Conservation (phyloP, 2,888 invertebrate genomes). For the Neelides folsomi region DNA sequence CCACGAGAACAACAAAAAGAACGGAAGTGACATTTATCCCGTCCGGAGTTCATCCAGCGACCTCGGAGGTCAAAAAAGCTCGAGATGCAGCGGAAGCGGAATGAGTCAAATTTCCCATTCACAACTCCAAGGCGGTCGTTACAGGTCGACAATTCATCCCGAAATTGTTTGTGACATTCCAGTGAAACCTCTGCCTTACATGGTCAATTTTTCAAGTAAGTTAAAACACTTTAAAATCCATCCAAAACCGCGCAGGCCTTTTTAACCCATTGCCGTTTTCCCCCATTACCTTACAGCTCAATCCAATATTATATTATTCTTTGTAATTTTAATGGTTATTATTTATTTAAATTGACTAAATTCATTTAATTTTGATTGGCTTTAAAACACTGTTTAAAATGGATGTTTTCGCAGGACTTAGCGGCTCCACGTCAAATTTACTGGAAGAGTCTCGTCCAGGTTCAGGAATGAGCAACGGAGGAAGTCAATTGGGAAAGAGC, state of each 20-base stretch:
- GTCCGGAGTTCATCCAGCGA: not conserved
- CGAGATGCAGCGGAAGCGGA: slow-evolving; percentile 9
- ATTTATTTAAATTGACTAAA: too few relatives aligned
- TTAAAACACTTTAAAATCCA: too few relatives aligned
- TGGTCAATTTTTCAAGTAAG: slow-evolving; percentile 32
- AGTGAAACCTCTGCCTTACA: slow-evolving; percentile 25
- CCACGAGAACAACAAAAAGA: not conserved
- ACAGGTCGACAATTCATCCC: slow-evolving; percentile 41
- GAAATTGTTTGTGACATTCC: slow-evolving; percentile 49
- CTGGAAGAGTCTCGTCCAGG: slow-evolving; percentile 27
- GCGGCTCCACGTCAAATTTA: slow-evolving; percentile 28
- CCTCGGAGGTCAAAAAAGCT: too few relatives aligned
- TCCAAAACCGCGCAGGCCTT: too few relatives aligned
- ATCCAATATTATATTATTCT: too few relatives aligned
- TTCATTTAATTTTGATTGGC: too few relatives aligned
- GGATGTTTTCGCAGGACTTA: slow-evolving; percentile 20
- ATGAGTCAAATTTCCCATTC: slow-evolving; percentile 1
- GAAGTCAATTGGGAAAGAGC: slow-evolving; percentile 27
- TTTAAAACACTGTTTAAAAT: too few relatives aligned
- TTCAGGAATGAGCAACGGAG: slow-evolving; percentile 19
- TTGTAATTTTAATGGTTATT: too few relatives aligned
- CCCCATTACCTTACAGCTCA: not conserved
- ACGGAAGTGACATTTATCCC: slow-evolving; percentile 30
- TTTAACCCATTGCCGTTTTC: too few relatives aligned
- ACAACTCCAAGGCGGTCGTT: slow-evolving; percentile 10